Percentiles rank a stretch among this genome's conserved stretches.
Evolutionary conservation across 30 jellyfish, hydroid and myxozoan species (phyloP).

Genomic region (Mastigias papua): DNA sequence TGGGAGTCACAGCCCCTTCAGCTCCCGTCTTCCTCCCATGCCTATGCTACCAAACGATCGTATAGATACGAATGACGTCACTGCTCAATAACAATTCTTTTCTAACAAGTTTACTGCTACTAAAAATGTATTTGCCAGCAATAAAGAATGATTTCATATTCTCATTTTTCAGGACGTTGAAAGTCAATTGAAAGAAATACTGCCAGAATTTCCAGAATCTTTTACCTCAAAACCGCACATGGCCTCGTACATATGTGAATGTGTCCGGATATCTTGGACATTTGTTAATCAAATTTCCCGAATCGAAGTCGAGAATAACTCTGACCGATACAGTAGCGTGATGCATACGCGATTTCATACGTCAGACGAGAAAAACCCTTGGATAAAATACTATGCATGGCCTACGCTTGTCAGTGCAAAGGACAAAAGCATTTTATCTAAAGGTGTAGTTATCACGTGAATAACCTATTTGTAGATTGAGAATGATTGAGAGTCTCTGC

Average conservation of each 20-base stretch:
- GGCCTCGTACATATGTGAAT: slow-evolving; percentile 85
- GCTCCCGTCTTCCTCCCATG: too few relatives aligned
- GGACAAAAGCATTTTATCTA: slow-evolving; percentile 76
- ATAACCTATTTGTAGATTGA: neutral
- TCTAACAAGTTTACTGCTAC: neutral
- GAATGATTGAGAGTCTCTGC: neutral
- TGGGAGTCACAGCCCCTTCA: too few relatives aligned
- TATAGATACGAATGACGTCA: too few relatives aligned
- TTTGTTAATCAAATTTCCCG: slow-evolving; percentile 92
- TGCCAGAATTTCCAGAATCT: slow-evolving; percentile 87
- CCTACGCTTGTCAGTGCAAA: slow-evolving; percentile 88
- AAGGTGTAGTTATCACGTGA: slow-evolving; percentile 94
- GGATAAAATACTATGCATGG: slow-evolving; percentile 89
- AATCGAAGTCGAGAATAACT: slow-evolving; percentile 85
- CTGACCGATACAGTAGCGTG: slow-evolving; percentile 73
- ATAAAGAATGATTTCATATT: too few relatives aligned
- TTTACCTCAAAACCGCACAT: slow-evolving; percentile 78
- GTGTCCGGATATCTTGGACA: slow-evolving; percentile 96
- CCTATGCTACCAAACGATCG: too few relatives aligned
- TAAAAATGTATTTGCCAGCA: neutral
- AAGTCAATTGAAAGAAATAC: slow-evolving; percentile 84
- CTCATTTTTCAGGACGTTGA: slow-evolving; percentile 76
- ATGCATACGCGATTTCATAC: slow-evolving; percentile 92
- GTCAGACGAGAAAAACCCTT: slow-evolving; percentile 75
- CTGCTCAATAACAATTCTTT: too few relatives aligned